These are phyloP conservation scores for Caligus rogercresseyi DNA, from an alignment of 1,140 invertebrate genomes.

Conservation along the genomic window DNA sequence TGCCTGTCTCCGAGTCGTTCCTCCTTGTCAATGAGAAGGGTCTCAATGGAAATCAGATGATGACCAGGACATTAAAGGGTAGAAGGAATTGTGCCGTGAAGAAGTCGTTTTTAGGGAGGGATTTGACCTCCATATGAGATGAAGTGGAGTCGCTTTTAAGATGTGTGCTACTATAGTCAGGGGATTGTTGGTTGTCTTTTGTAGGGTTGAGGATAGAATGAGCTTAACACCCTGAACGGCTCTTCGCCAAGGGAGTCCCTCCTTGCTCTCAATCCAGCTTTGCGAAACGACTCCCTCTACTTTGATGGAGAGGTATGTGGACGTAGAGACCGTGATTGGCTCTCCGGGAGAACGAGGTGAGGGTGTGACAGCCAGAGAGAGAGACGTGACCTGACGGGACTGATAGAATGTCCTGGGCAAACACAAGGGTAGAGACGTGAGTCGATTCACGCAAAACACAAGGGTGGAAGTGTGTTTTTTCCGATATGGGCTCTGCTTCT, in stretches of 20 bases:
- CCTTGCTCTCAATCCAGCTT: not conserved
- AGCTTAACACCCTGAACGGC: conserved; percentile 26
- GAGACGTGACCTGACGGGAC: conserved; percentile 56
- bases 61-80: conserved; percentile 34
- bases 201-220: conserved; percentile 22
- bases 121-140: conserved; percentile 37
- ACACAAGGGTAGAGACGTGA: conserved; percentile 45
- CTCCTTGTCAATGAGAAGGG: not conserved
- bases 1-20: not conserved
- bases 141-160: conserved; percentile 27
- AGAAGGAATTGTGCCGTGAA: conserved; percentile 58
- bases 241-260: conserved; percentile 21
- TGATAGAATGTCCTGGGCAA: conserved; percentile 76
- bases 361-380: conserved; percentile 58
- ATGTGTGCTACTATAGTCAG: too few relatives aligned
- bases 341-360: conserved; percentile 56
- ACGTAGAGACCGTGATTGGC: conserved; percentile 50
- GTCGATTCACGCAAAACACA: conserved; percentile 42
- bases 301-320: conserved; percentile 59
- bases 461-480: conserved; percentile 49
- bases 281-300: conserved; percentile 65
- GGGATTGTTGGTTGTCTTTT: not conserved
- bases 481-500: conserved; percentile 22
- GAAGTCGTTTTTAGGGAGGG: conserved; percentile 52
- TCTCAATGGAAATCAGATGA: conserved; percentile 25